Conservation (phyloP, 2,888 invertebrate species). For the Pristionchus japonicus region DNA sequence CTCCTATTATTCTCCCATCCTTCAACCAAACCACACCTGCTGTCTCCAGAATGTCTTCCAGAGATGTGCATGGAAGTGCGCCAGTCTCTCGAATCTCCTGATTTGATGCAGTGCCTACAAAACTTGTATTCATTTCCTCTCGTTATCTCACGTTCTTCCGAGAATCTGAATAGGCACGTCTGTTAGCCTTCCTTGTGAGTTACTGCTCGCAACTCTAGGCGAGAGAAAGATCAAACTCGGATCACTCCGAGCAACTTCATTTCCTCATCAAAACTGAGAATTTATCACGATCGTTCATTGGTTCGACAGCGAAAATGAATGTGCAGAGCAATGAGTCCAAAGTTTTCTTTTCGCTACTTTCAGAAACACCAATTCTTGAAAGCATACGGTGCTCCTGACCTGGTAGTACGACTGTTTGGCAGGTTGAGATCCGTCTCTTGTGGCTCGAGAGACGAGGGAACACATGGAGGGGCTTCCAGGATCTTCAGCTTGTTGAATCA, state of each 20-base stretch:
- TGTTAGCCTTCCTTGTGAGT: not conserved
- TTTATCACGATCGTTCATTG: not conserved
- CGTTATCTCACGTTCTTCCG: not conserved
- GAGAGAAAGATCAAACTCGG: not conserved
- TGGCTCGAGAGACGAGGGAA: constrained; percentile 10
- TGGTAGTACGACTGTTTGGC: constrained; percentile 24
- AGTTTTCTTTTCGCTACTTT: no score
- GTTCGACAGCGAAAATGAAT: not conserved
- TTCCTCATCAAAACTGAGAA: not conserved
- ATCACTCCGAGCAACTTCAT: not conserved
- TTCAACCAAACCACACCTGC: not conserved
- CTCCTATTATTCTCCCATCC: not conserved
- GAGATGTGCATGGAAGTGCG: constrained; percentile 37
- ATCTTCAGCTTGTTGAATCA: constrained; percentile 34
- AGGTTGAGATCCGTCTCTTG: not conserved
- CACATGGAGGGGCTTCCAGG: not conserved
- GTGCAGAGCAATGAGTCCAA: not conserved
- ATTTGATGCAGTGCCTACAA: constrained; percentile 42
- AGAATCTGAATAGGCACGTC: not conserved
- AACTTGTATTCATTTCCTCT: not conserved
- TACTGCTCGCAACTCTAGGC: not conserved
- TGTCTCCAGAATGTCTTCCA: constrained; percentile 46
- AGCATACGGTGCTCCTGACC: no score
- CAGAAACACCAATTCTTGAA: not conserved
- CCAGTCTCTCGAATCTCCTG: constrained; percentile 38